Percentiles rank a stretch among this genome's conserved stretches.
These are phyloP conservation scores for Eupeodes corollae DNA, from an alignment of 1,140 invertebrate genomes.

Conservation along the genomic window DNA sequence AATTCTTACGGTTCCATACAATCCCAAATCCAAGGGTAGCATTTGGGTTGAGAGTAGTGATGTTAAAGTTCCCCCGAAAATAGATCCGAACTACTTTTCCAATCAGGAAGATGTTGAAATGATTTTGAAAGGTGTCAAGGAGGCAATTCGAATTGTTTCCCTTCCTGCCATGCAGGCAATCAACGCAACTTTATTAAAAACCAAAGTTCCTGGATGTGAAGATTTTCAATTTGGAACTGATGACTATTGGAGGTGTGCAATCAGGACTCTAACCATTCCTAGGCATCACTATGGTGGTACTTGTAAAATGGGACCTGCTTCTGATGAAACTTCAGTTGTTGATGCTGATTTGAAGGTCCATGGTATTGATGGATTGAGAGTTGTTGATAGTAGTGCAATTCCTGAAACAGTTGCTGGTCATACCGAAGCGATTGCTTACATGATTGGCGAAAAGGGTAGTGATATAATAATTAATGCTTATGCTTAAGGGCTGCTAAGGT, in stretches of 20 bases:
- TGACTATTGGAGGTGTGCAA: too few relatives aligned
- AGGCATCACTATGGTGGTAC: slow-evolving; percentile 42
- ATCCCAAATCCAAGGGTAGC: slow-evolving; percentile 61
- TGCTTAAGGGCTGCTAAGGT: too few relatives aligned
- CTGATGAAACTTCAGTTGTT: slow-evolving; percentile 60
- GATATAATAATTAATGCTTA: too few relatives aligned
- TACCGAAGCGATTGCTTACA: too few relatives aligned
- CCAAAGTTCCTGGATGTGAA: too few relatives aligned
- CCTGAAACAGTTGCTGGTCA: too few relatives aligned
- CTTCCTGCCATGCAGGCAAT: slow-evolving; percentile 50
- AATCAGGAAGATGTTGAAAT: slow-evolving; percentile 53
- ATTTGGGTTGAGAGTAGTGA: slow-evolving; percentile 54
- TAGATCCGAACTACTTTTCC: slow-evolving; percentile 64
- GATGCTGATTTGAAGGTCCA: slow-evolving; percentile 56
- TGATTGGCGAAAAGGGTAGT: too few relatives aligned
- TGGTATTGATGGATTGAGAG: too few relatives aligned
- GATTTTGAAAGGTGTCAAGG: slow-evolving; percentile 54
- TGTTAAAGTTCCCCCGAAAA: slow-evolving; percentile 58
- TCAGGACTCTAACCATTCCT: too few relatives aligned
- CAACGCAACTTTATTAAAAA: slow-evolving; percentile 36
- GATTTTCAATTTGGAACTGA: too few relatives aligned
- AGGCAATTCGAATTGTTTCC: slow-evolving; percentile 45
- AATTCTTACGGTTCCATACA: slow-evolving; percentile 57
- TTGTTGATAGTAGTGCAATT: too few relatives aligned
- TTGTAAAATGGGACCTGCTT: slow-evolving; percentile 65